Conservation (phyloP, 2,113 vertebrate species). For the Phaetusa simplex region DNA sequence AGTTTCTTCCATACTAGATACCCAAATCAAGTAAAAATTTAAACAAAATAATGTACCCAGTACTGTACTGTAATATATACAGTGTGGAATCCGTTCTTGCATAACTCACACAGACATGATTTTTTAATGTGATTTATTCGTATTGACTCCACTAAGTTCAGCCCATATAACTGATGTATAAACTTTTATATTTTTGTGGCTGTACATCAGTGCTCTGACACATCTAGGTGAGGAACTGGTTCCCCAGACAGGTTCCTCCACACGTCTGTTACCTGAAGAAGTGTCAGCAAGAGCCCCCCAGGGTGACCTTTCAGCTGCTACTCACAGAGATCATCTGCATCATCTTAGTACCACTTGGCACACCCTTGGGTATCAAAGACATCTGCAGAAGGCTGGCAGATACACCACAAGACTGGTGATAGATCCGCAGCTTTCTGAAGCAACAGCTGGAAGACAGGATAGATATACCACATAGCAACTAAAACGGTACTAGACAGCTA, state of each 20-base stretch:
- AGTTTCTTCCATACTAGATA: background rate
- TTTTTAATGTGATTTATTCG: background rate
- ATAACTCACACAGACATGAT: background rate
- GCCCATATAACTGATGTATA: background rate
- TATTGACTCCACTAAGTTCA: background rate
- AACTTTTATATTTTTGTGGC: background rate
- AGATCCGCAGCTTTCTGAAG: background rate
- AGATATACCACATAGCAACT: background rate
- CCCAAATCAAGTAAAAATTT: background rate
- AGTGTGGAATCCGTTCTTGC: background rate
- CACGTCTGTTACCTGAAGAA: background rate
- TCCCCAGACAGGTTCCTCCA: background rate
- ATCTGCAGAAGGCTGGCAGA: background rate
- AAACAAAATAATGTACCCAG: background rate
- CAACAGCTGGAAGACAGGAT: background rate
- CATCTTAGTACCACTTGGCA: background rate
- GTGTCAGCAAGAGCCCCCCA: background rate
- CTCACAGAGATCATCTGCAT: background rate
- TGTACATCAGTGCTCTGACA: background rate
- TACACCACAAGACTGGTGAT: background rate
- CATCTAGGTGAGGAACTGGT: background rate
- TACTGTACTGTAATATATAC: background rate
- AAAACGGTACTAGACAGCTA: background rate
- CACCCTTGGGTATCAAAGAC: background rate
- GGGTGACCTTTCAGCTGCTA: background rate